Evolutionary conservation across 1,140 invertebrate species (phyloP).

Genomic region (Choristoneura fumiferana): DNA sequence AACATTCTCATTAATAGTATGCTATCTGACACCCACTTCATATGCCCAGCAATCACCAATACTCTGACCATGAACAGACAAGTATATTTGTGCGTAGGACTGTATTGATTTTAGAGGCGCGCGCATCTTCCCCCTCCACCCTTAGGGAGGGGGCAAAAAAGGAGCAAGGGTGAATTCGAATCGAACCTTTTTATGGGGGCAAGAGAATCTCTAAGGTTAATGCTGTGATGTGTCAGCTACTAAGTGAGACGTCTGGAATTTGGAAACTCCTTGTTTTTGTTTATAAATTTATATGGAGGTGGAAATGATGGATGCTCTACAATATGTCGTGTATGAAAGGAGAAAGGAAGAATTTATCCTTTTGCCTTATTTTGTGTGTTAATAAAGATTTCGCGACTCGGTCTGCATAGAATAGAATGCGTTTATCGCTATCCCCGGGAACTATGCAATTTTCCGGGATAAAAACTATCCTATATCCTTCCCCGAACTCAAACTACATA

Average conservation of each 20-base stretch:
- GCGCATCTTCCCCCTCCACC: constrained; percentile 40
- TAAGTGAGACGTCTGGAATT: constrained; percentile 12
- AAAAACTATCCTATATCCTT: too few relatives aligned
- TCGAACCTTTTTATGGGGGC: constrained; percentile 69
- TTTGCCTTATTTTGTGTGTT: too few relatives aligned
- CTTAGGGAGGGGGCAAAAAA: constrained; percentile 38
- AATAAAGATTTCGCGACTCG: too few relatives aligned
- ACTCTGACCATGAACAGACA: constrained; percentile 51
- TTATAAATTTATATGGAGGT: neutral
- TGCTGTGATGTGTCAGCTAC: constrained; percentile 48
- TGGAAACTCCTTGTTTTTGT: constrained; percentile 10
- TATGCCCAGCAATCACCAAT: constrained; percentile 50
- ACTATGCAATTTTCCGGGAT: too few relatives aligned
- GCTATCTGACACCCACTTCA: neutral
- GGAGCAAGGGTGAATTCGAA: constrained; percentile 65
- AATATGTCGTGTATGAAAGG: too few relatives aligned
- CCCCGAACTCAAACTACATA: too few relatives aligned
- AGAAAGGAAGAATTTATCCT: too few relatives aligned
- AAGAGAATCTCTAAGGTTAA: constrained; percentile 66
- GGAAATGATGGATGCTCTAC: neutral
- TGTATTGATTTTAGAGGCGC: constrained; percentile 75
- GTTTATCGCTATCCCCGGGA: too few relatives aligned
- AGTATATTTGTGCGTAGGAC: constrained; percentile 64
- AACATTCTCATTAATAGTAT: too few relatives aligned
- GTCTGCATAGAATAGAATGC: too few relatives aligned